These are phyloP conservation scores for Psophia crepitans DNA, from an alignment of 2,113 vertebrate species.

Conservation along the genomic window DNA sequence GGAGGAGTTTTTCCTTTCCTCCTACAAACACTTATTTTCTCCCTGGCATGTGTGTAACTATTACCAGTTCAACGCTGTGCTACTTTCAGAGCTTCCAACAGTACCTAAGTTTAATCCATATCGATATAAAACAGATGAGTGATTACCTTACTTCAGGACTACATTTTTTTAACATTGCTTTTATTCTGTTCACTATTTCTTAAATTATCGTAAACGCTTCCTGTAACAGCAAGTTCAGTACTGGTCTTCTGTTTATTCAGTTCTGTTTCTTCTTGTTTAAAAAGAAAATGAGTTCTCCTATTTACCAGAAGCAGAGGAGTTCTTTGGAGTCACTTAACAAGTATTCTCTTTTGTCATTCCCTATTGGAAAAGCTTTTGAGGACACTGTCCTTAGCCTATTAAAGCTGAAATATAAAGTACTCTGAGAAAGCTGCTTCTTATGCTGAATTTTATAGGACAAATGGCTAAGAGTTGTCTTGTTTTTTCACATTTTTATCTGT, in stretches of 20 bases:
- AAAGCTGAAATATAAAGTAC: not conserved
- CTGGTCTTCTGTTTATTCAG: not conserved
- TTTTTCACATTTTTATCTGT: not conserved
- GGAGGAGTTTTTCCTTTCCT: not conserved
- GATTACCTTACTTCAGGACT: not conserved
- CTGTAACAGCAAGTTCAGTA: not conserved
- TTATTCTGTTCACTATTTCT: not conserved
- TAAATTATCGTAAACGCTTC: not conserved
- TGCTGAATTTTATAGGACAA: not conserved
- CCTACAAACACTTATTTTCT: not conserved
- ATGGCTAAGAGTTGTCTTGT: not conserved
- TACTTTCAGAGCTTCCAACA: not conserved
- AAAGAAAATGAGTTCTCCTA: not conserved
- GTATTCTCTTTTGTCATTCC: not conserved
- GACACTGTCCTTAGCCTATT: not conserved
- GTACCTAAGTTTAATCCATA: not conserved
- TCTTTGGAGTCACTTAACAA: not conserved
- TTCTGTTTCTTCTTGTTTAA: not conserved
- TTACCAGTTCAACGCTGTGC: not conserved
- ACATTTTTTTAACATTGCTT: not conserved
- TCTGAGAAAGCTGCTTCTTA: not conserved
- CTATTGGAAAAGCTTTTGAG: not conserved
- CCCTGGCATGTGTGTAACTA: not conserved
- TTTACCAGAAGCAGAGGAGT: not conserved
- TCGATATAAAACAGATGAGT: not conserved